Evolutionary conservation across 2,888 invertebrate species (phyloP).

Genomic region (Rhimphoctona megacephalus): DNA sequence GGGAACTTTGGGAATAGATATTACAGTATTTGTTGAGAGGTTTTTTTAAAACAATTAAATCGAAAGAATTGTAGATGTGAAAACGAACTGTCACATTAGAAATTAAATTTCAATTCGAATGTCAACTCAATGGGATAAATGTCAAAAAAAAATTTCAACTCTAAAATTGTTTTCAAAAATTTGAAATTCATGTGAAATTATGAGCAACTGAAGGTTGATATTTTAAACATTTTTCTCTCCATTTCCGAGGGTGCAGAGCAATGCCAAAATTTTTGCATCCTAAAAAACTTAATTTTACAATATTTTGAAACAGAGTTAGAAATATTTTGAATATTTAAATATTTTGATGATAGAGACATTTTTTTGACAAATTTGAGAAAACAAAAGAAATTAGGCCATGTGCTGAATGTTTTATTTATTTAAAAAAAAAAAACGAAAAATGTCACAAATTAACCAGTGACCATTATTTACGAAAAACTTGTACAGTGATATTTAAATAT

Average conservation of each 20-base stretch:
- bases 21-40: background rate
- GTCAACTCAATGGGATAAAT: too few relatives aligned
- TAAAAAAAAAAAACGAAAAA: background rate
- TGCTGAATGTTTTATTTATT: background rate
- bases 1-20: background rate
- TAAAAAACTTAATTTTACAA: background rate
- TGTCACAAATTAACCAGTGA: background rate
- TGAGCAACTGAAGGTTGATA: background rate
- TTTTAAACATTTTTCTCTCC: background rate
- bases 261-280: background rate
- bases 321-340: background rate
- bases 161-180: too few relatives aligned
- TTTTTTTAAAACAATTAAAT: background rate
- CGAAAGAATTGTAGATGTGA: background rate
- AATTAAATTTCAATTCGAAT: too few relatives aligned
- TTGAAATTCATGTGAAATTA: background rate
- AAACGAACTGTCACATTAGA: background rate
- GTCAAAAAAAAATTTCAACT: too few relatives aligned
- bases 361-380: background rate
- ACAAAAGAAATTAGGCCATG: background rate
- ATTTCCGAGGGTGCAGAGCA: background rate
- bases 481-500: background rate
- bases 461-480: background rate
- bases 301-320: background rate
- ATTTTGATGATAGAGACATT: background rate